Evolutionary conservation across 2,797 vertebrate species (phyloP).

Genomic region (Catamblyrhynchus diadema): DNA sequence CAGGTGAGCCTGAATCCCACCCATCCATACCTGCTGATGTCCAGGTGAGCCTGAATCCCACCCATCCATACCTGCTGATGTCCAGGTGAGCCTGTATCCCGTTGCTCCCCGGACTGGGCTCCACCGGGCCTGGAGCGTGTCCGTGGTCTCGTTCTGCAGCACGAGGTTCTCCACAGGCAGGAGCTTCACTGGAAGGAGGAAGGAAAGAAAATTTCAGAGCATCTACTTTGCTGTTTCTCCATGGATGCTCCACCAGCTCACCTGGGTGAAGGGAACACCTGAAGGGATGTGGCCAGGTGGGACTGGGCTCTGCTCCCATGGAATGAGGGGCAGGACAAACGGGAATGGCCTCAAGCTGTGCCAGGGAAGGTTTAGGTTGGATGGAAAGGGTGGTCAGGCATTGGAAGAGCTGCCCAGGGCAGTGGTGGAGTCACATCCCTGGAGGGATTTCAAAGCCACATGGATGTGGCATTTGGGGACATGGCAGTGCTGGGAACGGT

Average conservation of each 20-base stretch:
- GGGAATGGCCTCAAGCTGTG: neutral
- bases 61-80: constrained; percentile 73
- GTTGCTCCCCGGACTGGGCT: constrained; percentile 81
- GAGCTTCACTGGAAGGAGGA: constrained; percentile 80
- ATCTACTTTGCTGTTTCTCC: neutral
- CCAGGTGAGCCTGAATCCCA: constrained; percentile 82
- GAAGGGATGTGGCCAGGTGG: neutral
- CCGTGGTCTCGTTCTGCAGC: constrained; percentile 86
- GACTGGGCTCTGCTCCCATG: fast-evolving
- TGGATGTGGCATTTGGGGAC: neutral
- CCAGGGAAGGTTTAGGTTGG: neutral
- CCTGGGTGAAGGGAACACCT: neutral
- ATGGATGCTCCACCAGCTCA: neutral
- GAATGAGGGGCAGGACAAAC: neutral
- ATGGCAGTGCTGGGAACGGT: neutral
- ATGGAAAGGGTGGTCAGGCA: neutral
- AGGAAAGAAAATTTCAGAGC: neutral
- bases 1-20: neutral
- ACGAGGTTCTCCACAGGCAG: constrained; percentile 78
- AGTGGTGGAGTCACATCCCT: neutral
- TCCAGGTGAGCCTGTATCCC: constrained; percentile 83
- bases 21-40: fast-evolving
- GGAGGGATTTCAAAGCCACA: fast-evolving
- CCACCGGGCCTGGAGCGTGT: constrained; percentile 87
- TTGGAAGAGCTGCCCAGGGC: neutral